Base-by-base conservation (phyloP, 2,797 vertebrate genomes). In the Cirrhinus molitorella region DNA sequence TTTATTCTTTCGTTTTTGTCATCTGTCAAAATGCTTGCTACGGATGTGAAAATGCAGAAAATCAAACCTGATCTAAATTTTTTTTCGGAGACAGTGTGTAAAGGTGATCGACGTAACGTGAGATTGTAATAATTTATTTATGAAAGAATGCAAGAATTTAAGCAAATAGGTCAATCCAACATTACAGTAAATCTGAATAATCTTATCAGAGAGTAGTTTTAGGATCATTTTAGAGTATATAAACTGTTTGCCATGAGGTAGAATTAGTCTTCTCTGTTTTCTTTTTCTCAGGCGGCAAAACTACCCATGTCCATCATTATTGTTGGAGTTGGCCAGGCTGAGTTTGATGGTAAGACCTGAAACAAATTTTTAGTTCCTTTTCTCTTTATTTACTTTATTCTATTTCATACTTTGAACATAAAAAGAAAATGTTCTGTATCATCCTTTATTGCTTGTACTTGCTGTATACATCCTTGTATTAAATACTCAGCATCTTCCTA, bases 281-380 rank as follows among this genome's bases (percentile, higher is more conserved):
- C 14, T 28, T 61, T 51, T 21, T 80, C 79, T 79, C 92, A 99
- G 98, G 97, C 97, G 49, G 97, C 98, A 89, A 97, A 96, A 90
- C 96, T 99, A 47, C 98, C 97, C 77, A 98, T 99, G 98, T 99
- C 98, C 63, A 98, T 99, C 94, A 98, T 98, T 93, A 99, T 99
- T 76, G 94, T 99, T 53, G 98, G 97, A 81, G 98, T 99, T 13
- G 98, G 98, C 79, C 98, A 98, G 90, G 98, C 98, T 0, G 98
- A 99, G 89, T 99, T 99, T 5, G 98, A 99, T 57, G 98, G 98
- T 99, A 93, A 97, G 95, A 88, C 10, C 17, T 16, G 0, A 75
- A 55, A 65, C 7, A n/a, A n/a, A n/a, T n/a, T n/a, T n/a, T n/a
- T n/a, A n/a, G n/a, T n/a, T n/a, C n/a, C n/a, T n/a, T 53, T 73